A percentile compares a stretch with the other conserved stretches of the same genome.
Conservation (phyloP, 2,888 invertebrate species). For the Drosophila paracracens region DNA sequence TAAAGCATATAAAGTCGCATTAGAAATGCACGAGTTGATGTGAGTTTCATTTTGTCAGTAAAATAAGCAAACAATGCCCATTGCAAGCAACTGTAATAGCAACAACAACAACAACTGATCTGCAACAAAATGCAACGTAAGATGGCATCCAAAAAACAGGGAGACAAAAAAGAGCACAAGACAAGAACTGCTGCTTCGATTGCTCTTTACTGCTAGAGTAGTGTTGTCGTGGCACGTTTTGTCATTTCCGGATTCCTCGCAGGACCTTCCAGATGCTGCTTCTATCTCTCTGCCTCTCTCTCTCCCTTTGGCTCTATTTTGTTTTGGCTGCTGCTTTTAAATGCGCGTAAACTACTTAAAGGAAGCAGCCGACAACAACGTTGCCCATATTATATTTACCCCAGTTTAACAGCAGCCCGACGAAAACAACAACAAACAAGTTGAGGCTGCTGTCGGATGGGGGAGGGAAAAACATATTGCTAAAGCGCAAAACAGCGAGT, state of each 20-base stretch:
- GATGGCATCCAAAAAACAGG: conserved; percentile 26
- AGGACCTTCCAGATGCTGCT: conserved; percentile 5
- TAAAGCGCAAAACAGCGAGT: conserved; percentile 75
- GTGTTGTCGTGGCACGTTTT: conserved; percentile 58
- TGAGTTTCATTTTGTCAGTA: conserved; percentile 77
- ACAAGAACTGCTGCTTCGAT: conserved; percentile 31
- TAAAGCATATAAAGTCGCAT: conserved; percentile 82
- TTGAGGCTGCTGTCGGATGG: conserved; percentile 32
- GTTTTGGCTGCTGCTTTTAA: conserved; percentile 51
- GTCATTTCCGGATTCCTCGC: conserved; percentile 68
- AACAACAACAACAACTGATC: conserved; percentile 4
- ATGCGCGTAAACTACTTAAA: conserved; percentile 78
- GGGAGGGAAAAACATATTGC: conserved; percentile 69
- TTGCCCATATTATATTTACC: conserved; percentile 49
- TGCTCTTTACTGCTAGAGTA: conserved; percentile 21
- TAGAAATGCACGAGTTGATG: conserved; percentile 84
- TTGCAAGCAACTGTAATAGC: conserved; percentile 22
- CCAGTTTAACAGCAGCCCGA: conserved; percentile 16
- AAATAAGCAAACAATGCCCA: conserved; percentile 75
- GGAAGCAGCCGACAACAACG: conserved; percentile 53
- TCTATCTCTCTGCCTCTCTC: conserved; percentile 1
- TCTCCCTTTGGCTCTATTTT: background rate
- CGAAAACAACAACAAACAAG: conserved; percentile 37
- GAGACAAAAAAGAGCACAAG: conserved; percentile 7
- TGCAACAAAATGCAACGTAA: conserved; percentile 53